These are phyloP conservation scores for Drosophila nikananu DNA, from an alignment of 1,140 invertebrate genomes.

Conservation along the genomic window DNA sequence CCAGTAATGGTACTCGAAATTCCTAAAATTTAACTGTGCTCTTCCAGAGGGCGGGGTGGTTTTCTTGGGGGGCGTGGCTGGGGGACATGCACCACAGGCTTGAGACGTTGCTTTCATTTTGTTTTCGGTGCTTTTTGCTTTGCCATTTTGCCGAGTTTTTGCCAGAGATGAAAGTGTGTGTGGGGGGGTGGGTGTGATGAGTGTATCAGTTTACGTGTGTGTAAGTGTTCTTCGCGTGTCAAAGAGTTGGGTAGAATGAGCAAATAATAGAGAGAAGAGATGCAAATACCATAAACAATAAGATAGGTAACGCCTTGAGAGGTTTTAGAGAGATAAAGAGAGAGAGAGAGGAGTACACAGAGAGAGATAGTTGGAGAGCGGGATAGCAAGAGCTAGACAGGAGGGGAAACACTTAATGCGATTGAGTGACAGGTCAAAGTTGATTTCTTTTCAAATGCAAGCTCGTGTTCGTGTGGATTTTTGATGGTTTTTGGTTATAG, in stretches of 20 bases:
- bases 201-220: constrained; percentile 52
- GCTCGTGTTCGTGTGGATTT: constrained; percentile 63
- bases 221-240: constrained; percentile 40
- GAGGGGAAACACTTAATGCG: constrained; percentile 46
- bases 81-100: constrained; percentile 50
- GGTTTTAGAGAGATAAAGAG: constrained; percentile 10
- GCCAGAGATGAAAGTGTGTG: constrained; percentile 45
- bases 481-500: constrained; percentile 42
- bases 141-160: constrained; percentile 48
- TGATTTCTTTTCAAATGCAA: constrained; percentile 69
- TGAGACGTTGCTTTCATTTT: constrained; percentile 37
- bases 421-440: constrained; percentile 46
- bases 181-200: constrained; percentile 41
- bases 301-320: constrained; percentile 48
- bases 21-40: constrained; percentile 13
- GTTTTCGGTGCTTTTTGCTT: constrained; percentile 45
- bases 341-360: constrained; percentile 18
- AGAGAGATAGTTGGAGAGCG: constrained; percentile 30
- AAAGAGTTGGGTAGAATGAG: constrained; percentile 31
- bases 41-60: constrained; percentile 10
- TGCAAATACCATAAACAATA: constrained; percentile 74
- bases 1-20: background rate
- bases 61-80: constrained; percentile 9
- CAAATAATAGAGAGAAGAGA: constrained; percentile 43
- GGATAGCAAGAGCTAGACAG: constrained; percentile 53